Evolutionary conservation across 2,797 vertebrate species (phyloP).

Genomic region (Cryptoblepharus egeriae): DNA sequence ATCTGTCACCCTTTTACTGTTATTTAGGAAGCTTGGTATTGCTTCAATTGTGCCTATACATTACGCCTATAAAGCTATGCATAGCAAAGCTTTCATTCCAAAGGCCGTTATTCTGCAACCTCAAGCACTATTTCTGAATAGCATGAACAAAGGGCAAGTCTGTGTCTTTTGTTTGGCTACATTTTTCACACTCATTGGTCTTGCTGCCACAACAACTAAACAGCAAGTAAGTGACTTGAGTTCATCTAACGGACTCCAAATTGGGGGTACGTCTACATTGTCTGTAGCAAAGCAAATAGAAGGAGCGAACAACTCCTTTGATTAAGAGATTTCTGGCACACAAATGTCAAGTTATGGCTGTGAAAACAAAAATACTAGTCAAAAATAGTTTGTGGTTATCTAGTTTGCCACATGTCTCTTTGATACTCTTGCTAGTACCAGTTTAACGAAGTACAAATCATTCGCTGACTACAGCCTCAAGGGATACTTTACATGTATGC

Average conservation of each 20-base stretch:
- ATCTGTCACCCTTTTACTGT: background rate
- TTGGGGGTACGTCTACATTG: constrained; percentile 63
- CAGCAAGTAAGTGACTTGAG: constrained; percentile 63
- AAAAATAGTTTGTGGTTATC: constrained; percentile 46
- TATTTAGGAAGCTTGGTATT: background rate
- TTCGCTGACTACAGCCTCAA: background rate
- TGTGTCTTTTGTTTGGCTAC: constrained; percentile 57
- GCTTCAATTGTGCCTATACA: background rate
- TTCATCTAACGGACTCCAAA: constrained; percentile 64
- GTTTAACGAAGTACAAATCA: constrained; percentile 33
- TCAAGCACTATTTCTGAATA: constrained; percentile 33
- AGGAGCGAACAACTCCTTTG: constrained; percentile 62
- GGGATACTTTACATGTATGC: background rate
- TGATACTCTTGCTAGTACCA: constrained; percentile 22
- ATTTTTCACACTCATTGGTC: constrained; percentile 71
- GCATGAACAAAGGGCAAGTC: constrained; percentile 9
- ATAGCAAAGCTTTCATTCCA: constrained; percentile 2
- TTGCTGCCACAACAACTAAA: constrained; percentile 68
- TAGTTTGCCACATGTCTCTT: constrained; percentile 34
- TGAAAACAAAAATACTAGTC: constrained; percentile 67
- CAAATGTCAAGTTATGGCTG: constrained; percentile 61
- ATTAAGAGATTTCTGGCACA: constrained; percentile 50
- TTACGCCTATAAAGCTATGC: constrained; percentile 3
- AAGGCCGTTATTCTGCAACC: constrained; percentile 13
- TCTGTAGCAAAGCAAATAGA: constrained; percentile 68